phyloP scores from a whole-genome alignment of 2,888 invertebrate species.

The Exephanes ischioxanthus region DNA sequence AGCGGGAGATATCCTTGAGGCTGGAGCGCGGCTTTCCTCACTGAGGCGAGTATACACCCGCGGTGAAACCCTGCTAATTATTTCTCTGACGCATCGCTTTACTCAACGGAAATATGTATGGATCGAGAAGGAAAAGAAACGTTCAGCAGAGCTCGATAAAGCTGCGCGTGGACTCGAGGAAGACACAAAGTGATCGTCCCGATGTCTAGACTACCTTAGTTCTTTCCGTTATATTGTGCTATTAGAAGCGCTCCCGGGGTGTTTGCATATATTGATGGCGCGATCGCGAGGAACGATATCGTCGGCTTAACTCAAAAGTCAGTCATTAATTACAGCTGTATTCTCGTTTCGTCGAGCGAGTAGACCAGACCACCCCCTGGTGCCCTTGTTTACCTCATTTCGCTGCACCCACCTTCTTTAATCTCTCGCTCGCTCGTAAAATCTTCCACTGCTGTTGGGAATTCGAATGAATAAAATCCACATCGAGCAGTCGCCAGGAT shows the following conservation, averaged over 20 bases:
- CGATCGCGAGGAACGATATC: slow-evolving; percentile 59
- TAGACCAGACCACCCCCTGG: slow-evolving; percentile 47
- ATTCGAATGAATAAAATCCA: slow-evolving; percentile 14
- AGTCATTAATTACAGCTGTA: slow-evolving; percentile 59
- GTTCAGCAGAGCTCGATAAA: not conserved
- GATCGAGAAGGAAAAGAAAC: not conserved
- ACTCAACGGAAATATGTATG: slow-evolving; percentile 43
- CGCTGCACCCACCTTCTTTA: slow-evolving; percentile 54
- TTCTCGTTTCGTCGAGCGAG: slow-evolving; percentile 43
- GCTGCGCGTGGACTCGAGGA: not conserved
- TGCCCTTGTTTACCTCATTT: slow-evolving; percentile 62
- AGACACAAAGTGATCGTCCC: slow-evolving; percentile 19
- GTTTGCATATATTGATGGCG: slow-evolving; percentile 61
- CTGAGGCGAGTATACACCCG: slow-evolving; percentile 37
- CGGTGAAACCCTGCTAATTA: slow-evolving; percentile 63
- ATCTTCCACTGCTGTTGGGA: not conserved
- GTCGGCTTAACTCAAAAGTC: slow-evolving; percentile 41
- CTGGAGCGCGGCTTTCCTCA: slow-evolving; percentile 26
- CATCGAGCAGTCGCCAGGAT: not conserved
- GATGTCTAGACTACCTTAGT: slow-evolving; percentile 49
- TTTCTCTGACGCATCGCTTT: slow-evolving; percentile 51
- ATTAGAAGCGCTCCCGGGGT: slow-evolving; percentile 61
- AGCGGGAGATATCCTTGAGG: slow-evolving; percentile 51
- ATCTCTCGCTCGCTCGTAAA: slow-evolving; percentile 49
- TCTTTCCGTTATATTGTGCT: slow-evolving; percentile 53